Conservation (phyloP, 2,113 vertebrate genomes). For the Corvus hawaiiensis region DNA sequence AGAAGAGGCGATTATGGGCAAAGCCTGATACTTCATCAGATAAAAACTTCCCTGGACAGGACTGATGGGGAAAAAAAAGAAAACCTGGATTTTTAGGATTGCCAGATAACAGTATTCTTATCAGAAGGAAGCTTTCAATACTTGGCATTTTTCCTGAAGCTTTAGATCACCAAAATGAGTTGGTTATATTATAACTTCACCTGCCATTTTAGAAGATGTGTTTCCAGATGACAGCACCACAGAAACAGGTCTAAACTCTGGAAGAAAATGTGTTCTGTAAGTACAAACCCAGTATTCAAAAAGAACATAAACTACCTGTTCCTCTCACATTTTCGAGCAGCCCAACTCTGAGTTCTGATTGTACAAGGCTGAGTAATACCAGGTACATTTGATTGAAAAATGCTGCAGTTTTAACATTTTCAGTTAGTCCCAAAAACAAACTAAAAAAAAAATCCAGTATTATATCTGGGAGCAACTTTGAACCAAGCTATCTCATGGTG, state of each 20-base stretch:
- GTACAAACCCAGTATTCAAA: not conserved
- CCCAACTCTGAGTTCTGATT: not conserved
- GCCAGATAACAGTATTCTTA: not conserved
- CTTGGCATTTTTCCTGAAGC: not conserved
- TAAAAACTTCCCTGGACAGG: not conserved
- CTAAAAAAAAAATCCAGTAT: not conserved
- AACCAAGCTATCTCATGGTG: not conserved
- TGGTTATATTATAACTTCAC: not conserved
- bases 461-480: not conserved
- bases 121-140: not conserved
- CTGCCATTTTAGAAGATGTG: not conserved
- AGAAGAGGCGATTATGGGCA: not conserved
- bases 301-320: not conserved
- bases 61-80: fast-evolving
- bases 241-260: not conserved
- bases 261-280: not conserved
- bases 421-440: not conserved
- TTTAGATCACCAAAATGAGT: not conserved
- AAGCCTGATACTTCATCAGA: not conserved
- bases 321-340: not conserved
- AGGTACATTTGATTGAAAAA: not conserved
- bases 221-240: not conserved
- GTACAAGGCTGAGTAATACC: not conserved
- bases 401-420: not conserved
- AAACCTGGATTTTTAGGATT: not conserved